A percentile compares a stretch with the other conserved stretches of the same genome.
phyloP scores from a whole-genome alignment of 2,888 invertebrate species.

The Theretra japonica region DNA sequence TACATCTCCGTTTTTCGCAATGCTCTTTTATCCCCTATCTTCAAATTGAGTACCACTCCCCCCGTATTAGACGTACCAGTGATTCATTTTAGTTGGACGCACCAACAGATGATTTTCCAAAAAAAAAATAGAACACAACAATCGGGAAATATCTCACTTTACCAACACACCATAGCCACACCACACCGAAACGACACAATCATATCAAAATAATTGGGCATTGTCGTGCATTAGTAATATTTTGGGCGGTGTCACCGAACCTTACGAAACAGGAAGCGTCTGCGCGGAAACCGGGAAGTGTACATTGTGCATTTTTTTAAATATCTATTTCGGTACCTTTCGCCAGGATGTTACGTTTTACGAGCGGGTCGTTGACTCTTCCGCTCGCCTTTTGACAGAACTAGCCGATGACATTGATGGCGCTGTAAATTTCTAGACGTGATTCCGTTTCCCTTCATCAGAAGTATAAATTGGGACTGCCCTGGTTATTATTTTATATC shows the following conservation, averaged over 20 bases:
- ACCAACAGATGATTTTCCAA: too few species aligned
- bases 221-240: slow-evolving; percentile 42
- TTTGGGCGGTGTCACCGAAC: slow-evolving; percentile 61
- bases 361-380: slow-evolving; percentile 38
- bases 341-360: slow-evolving; percentile 66
- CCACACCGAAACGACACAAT: slow-evolving; percentile 45
- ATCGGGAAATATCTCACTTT: slow-evolving; percentile 35
- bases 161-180: slow-evolving; percentile 42
- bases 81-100: too few species aligned
- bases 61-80: not conserved
- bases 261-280: slow-evolving; percentile 68
- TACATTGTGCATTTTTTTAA: slow-evolving; percentile 71
- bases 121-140: not conserved
- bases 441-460: not conserved
- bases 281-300: slow-evolving; percentile 70
- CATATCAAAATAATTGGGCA: slow-evolving; percentile 68
- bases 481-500: not conserved
- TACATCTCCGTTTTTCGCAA: too few species aligned
- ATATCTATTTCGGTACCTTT: slow-evolving; percentile 73
- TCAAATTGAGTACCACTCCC: too few species aligned
- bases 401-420: slow-evolving; percentile 30
- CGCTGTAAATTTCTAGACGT: not conserved
- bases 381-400: slow-evolving; percentile 47
- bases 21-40: too few species aligned
- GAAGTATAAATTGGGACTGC: not conserved